Conservation (phyloP, 2,797 vertebrate genomes). For the Rhadinocentrus ornatus region DNA sequence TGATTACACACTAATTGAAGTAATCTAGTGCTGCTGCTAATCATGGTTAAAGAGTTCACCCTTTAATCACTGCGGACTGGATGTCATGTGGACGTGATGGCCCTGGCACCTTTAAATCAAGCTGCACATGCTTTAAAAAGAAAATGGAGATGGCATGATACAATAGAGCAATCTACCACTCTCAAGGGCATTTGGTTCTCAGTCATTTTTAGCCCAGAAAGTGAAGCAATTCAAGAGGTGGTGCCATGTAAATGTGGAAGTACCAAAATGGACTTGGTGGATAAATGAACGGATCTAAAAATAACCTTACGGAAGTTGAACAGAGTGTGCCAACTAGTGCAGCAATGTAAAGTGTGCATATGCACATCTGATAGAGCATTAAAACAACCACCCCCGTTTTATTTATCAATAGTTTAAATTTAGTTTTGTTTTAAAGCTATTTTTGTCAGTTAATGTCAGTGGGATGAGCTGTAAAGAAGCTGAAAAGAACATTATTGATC, state of each 20-base stretch:
- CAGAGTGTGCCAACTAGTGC: too few relatives aligned
- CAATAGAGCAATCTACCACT: slow-evolving; percentile 41
- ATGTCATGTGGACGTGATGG: slow-evolving; percentile 51
- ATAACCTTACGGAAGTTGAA: neutral
- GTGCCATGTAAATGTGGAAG: neutral
- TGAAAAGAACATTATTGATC: too few relatives aligned
- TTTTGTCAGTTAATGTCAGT: too few relatives aligned
- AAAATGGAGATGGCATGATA: slow-evolving; percentile 37
- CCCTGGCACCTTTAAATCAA: slow-evolving; percentile 67
- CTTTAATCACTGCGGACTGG: slow-evolving; percentile 66
- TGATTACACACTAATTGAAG: slow-evolving; percentile 78
- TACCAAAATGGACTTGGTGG: neutral
- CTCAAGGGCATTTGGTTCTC: slow-evolving; percentile 55
- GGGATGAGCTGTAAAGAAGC: too few relatives aligned
- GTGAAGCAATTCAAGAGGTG: neutral
- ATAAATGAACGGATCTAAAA: neutral
- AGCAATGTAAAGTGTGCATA: neutral
- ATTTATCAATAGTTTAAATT: too few relatives aligned
- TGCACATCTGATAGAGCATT: too few relatives aligned
- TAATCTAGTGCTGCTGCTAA: slow-evolving; percentile 71
- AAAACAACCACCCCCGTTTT: too few relatives aligned
- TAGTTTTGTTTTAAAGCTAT: too few relatives aligned
- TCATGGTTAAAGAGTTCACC: slow-evolving; percentile 66
- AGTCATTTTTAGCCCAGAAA: slow-evolving; percentile 31
- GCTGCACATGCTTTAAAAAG: slow-evolving; percentile 18